A percentile compares a stretch with the other conserved stretches of the same genome.
Evolutionary conservation across 2,797 vertebrate genomes (phyloP).

Genomic region (Cyclura pinguis): DNA sequence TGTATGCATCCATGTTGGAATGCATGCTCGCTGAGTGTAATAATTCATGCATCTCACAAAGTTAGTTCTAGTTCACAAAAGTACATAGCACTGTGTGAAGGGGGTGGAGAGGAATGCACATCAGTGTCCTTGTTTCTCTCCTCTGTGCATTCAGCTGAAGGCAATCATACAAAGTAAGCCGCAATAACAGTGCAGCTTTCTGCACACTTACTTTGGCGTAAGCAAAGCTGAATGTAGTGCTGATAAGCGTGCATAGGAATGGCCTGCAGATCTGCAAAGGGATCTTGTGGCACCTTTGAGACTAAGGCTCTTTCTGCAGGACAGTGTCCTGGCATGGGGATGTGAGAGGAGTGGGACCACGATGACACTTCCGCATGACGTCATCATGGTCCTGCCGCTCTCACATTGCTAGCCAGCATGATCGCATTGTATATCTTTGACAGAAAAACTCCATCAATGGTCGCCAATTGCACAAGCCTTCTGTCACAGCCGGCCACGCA

Average conservation of each 20-base stretch:
- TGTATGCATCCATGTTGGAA: not conserved
- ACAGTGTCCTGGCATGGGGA: too few relatives aligned
- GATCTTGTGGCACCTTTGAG: too few relatives aligned
- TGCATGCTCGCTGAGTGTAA: not conserved
- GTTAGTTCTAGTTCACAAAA: not conserved
- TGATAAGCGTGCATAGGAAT: not conserved
- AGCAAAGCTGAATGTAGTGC: not conserved
- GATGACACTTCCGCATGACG: too few relatives aligned
- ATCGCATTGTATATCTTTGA: too few relatives aligned
- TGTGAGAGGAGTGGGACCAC: too few relatives aligned
- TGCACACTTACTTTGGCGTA: not conserved
- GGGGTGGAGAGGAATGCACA: not conserved
- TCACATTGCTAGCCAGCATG: too few relatives aligned
- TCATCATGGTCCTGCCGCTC: too few relatives aligned
- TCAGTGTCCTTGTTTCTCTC: not conserved
- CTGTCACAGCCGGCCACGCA: too few relatives aligned
- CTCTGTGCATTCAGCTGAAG: not conserved
- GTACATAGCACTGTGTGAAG: too few relatives aligned
- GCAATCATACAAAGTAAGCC: not conserved
- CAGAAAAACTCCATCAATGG: too few relatives aligned
- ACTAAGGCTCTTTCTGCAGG: too few relatives aligned
- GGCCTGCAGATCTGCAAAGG: not conserved
- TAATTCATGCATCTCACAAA: not conserved
- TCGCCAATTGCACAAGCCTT: too few relatives aligned
- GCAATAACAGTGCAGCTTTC: not conserved